Conservation (phyloP, 2,113 vertebrate genomes). For the Kryptolebias marmoratus region DNA sequence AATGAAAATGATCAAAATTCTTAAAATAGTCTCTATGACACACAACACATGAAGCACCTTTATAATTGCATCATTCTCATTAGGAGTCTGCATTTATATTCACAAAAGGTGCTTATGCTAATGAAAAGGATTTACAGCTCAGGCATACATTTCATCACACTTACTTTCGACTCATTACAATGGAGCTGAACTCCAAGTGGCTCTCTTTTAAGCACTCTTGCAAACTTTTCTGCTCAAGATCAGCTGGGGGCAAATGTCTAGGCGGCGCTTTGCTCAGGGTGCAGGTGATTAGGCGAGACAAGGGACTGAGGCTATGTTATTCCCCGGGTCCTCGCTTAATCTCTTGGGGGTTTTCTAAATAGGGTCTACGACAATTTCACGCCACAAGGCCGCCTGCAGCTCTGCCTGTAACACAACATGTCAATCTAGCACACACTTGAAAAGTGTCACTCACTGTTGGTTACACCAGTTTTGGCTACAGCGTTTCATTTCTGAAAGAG, state of each 20-base stretch:
- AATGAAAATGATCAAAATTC: slow-evolving; percentile 20
- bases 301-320: slow-evolving; percentile 49
- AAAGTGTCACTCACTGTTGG: slow-evolving; percentile 48
- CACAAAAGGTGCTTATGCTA: slow-evolving; percentile 46
- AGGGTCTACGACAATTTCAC: slow-evolving; percentile 34
- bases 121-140: slow-evolving; percentile 55
- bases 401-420: slow-evolving; percentile 38
- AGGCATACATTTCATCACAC: slow-evolving; percentile 53
- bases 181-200: slow-evolving; percentile 25
- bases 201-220: slow-evolving; percentile 46
- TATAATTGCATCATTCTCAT: slow-evolving; percentile 58
- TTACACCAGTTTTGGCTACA: not conserved
- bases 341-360: slow-evolving; percentile 59
- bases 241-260: slow-evolving; percentile 55
- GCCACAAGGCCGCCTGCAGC: slow-evolving; percentile 49
- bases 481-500: slow-evolving; percentile 14
- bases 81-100: slow-evolving; percentile 47
- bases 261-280: slow-evolving; percentile 55
- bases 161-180: slow-evolving; percentile 48
- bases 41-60: slow-evolving; percentile 17
- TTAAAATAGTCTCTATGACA: slow-evolving; percentile 15
- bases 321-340: slow-evolving; percentile 39
- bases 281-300: slow-evolving; percentile 64
- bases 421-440: slow-evolving; percentile 49
- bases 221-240: slow-evolving; percentile 44